Evolutionary conservation across 2,888 invertebrate genomes (phyloP).

Genomic region (Microctonus brassicae): DNA sequence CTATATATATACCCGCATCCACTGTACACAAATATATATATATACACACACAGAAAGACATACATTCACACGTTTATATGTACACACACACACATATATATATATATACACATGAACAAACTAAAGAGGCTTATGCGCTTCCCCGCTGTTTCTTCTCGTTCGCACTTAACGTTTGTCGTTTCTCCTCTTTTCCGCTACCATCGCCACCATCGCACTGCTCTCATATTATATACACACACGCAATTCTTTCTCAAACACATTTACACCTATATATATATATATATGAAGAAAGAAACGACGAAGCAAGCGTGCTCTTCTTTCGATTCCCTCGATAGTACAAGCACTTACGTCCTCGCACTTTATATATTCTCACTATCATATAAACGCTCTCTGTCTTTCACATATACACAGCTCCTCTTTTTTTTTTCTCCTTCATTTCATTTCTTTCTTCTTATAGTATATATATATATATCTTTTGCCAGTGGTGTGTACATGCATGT

Average conservation of each 20-base stretch:
- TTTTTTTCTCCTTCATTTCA: slow-evolving; percentile 59
- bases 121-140: not conserved
- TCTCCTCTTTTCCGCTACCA: slow-evolving; percentile 26
- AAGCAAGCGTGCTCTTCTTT: not conserved
- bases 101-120: not conserved
- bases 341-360: slow-evolving; percentile 15
- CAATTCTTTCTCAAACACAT: not conserved
- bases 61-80: not conserved
- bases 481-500: not conserved
- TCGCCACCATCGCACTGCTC: not conserved
- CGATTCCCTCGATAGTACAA: not conserved
- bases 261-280: not conserved
- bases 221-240: not conserved
- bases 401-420: slow-evolving; percentile 41
- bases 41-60: not conserved
- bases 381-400: slow-evolving; percentile 14
- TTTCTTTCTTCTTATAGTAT: not conserved
- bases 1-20: not conserved
- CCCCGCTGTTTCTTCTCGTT: slow-evolving; percentile 19
- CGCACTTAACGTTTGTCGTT: slow-evolving; percentile 23
- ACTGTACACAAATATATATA: not conserved
- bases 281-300: not conserved
- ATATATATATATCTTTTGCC: not conserved
- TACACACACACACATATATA: not conserved
- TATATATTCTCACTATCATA: slow-evolving; percentile 33